Base-by-base conservation (phyloP, 2,888 invertebrate species). In the Sesamia inferens region DNA sequence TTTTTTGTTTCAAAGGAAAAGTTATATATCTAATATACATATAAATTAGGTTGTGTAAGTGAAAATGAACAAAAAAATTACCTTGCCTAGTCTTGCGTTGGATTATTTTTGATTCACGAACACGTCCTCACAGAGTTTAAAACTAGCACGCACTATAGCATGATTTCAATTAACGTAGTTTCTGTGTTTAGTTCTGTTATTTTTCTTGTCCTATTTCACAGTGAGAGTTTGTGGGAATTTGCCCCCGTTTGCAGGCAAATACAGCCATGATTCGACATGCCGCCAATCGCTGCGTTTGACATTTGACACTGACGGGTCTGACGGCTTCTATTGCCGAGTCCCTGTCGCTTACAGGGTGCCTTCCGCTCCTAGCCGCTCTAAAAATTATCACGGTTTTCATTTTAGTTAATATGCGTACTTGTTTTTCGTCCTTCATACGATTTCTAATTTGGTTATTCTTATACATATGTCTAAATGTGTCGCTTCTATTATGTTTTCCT, bases 271-370 rank as follows among this genome's bases (percentile, higher is more conserved):
- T 78, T 78, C 59, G 79, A 79, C 51, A 82, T 51, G 64, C 78
- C 44, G 55, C 71, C 71, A 51, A 48, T 11, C 44, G 11, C 58
- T 79, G 79, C 47, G 47, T 59, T 55, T 79, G 83, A 71, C 79
- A 82, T 44, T 59, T 78, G 83, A 79, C 67, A 68, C 11, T 71
- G 79, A 82, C 71, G 67, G 57, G 44, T 58, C 65, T 47, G 67
- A 68, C 16, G 62, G 69, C 69, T 31, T 65, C 65, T 69, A 82
- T 42, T 65, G 55, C 82, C 47, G 64, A 58, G 48, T 48, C 63
- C 0, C 55, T 64, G 67, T 71, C 79, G 16, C 13, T 51, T 22
- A 59, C 83, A 68, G 51, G 68, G 24, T 71, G 78, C 79, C 59
- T 71, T 71, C 31, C 39, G 42, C 66, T 57, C n/a, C 22, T 16